Evolutionary conservation across 2,113 vertebrate genomes (phyloP).

Genomic region (Microcebus jonahi): DNA sequence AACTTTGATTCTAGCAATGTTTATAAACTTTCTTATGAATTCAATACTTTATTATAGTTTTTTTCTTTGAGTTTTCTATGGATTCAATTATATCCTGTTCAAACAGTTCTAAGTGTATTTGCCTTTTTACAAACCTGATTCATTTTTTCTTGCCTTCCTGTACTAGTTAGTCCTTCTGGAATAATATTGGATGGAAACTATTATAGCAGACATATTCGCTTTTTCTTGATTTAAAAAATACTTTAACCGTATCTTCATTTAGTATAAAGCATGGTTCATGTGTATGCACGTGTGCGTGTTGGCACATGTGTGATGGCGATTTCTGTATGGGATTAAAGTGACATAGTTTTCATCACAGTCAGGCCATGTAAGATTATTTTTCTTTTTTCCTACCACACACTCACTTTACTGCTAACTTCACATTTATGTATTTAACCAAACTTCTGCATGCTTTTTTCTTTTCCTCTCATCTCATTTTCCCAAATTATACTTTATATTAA

Average conservation of each 20-base stretch:
- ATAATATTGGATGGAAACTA: background rate
- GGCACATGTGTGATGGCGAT: background rate
- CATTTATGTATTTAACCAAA: background rate
- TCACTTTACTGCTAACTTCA: background rate
- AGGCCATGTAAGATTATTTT: background rate
- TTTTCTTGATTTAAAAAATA: slow-evolving; percentile 33
- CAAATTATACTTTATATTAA: background rate
- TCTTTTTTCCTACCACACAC: background rate
- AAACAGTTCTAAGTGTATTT: background rate
- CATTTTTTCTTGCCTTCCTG: background rate
- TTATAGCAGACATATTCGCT: background rate
- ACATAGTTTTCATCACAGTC: background rate
- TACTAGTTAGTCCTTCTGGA: background rate
- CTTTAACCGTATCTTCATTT: background rate
- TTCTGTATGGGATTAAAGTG: accelerated
- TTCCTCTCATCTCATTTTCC: background rate
- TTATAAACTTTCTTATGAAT: background rate
- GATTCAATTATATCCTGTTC: background rate
- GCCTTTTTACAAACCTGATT: background rate
- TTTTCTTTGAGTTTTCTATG: background rate
- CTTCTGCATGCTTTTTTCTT: background rate
- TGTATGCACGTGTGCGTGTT: too few species aligned
- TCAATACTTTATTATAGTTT: background rate
- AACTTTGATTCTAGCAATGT: slow-evolving; percentile 8
- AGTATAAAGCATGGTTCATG: background rate